These are phyloP conservation scores for Typhlichthys eigenmanni DNA, from an alignment of 2,797 vertebrate species.

Conservation along the genomic window DNA sequence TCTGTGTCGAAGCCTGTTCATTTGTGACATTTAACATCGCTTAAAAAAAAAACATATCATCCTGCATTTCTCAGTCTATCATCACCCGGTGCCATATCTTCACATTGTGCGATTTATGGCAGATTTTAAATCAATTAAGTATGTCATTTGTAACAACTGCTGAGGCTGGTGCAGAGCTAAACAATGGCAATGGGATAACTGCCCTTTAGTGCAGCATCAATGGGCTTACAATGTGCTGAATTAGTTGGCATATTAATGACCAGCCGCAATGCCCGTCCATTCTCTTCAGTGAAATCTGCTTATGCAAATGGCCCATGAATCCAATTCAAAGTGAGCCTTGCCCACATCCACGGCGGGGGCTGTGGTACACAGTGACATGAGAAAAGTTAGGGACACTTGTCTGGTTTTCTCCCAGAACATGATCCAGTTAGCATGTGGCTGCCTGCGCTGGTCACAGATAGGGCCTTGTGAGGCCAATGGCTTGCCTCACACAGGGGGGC, in stretches of 20 bases:
- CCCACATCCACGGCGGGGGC: constrained; percentile 67
- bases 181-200: constrained; percentile 98
- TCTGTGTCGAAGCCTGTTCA: constrained; percentile 57
- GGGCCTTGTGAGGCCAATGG: constrained; percentile 90
- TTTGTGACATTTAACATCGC: constrained; percentile 60
- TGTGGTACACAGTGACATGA: constrained; percentile 96
- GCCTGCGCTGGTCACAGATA: constrained; percentile 82
- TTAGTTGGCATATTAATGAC: constrained; percentile 99
- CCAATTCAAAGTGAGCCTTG: constrained; percentile 95
- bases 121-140: constrained; percentile 93
- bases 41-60: constrained; percentile 30
- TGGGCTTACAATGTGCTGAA: constrained; percentile 99
- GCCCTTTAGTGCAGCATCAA: constrained; percentile 98
- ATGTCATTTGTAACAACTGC: constrained; percentile 99
- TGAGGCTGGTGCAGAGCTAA: constrained; percentile 89
- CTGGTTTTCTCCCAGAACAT: constrained; percentile 87
- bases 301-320: constrained; percentile 99
- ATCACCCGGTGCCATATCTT: constrained; percentile 56
- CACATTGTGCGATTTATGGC: constrained; percentile 78
- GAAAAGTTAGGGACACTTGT: constrained; percentile 99
- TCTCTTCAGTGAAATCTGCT: constrained; percentile 97
- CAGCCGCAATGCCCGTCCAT: constrained; percentile 90
- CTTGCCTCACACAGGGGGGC: constrained; percentile 76
- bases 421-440: constrained; percentile 96
- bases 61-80: constrained; percentile 46